Evolutionary conservation across 2,113 vertebrate genomes (phyloP), one percentile per base, ranked within the genome.

Genomic region (Tetrax tetrax): DNA sequence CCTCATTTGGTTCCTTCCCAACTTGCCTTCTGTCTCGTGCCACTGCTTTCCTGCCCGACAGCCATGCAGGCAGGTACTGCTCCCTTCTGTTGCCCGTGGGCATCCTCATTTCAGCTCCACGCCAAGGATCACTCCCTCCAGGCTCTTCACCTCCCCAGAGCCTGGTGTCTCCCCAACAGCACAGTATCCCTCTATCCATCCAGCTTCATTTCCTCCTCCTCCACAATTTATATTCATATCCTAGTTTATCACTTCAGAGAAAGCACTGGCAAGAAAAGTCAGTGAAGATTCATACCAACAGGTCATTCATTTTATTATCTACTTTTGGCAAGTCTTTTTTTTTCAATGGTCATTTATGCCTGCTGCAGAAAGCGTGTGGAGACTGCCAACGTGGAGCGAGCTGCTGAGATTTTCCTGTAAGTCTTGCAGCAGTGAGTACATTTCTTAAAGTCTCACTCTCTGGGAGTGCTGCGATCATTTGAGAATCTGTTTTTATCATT

Each of bases 371-470:
- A 87, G 37, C 0, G 43, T 0, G 8, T 12, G 84, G 48, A 59
- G 13, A 28, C 48, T 78, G 83, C 54, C 81, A 72, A 13, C 2
- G n/a, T 1, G 33, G 48, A 79, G 45, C 1, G 60, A 84, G 69
- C 65, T 65, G 57, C 78, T 12, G 57, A 81, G 33, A 23, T 64
- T n/a, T 68, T 70, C 43, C 81, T 23, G 17, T 11, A 12, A n/a
- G 14, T 27, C 57, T 48, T 37, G 38, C 1, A 3, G 18, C 48
- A 13, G 37, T 1, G 10, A 41, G n/a, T 9, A 25, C 3, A 1
- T 35, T 43, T 69, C 66, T 65, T 21, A 41, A 53, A 22, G 24
- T 74, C 68, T 59, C 45, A n/a, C 41, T 31, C 31, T 60, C 45
- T 38, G 43, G 23, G 45, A 80, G 17, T 0, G 33, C 22, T 27